Base-by-base conservation (phyloP, 1,140 invertebrate genomes). In the Arctopsyche grandis region DNA sequence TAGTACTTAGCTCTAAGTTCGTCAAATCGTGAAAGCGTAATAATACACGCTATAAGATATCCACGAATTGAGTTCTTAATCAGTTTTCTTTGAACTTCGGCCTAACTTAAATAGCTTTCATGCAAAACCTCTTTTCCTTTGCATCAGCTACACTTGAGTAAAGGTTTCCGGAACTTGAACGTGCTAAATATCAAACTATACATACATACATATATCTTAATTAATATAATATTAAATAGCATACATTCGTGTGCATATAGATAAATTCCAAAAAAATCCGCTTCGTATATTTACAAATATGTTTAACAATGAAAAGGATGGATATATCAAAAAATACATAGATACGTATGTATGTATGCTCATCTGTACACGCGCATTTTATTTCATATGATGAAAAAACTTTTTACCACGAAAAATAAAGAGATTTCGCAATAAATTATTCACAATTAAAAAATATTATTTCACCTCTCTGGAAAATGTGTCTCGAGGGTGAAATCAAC, bases 21-120 rank as follows among this genome's bases (percentile, higher is more conserved):
- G 29, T 38, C 29, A 38, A 38, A 38, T 38, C 29, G 29, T 38
- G 29, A 38, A 38, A 38, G 29, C 29, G 29, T 38, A 38, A 38
- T 38, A 38, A 38, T 38, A 38, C 7, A 38, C 56, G 56, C 19
- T 21, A 19, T 19, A 60, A 60, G 56, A 60, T 60, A 60, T 60
- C 21, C 21, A 60, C n/a, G 21, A 60, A 21, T 60, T 60, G 56
- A 60, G 21, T 9, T 60, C 56, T 60, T 60, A 60, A 60, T 60
- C 56, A 60, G 56, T 60, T 60, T 60, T 60, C 56, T 60, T 60
- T 60, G 56, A 60, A 60, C 56, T 60, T 60, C 19, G 56, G 21
- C 56, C 52, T 38, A 60, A 60, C n/a, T 60, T 60, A 60, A 60
- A 60, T 60, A 21, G 56, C 56, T 60, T 60, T 60, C 56, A 60